These are phyloP conservation scores for Alaudala cheleensis DNA, from an alignment of 2,113 vertebrate species.

Conservation along the genomic window DNA sequence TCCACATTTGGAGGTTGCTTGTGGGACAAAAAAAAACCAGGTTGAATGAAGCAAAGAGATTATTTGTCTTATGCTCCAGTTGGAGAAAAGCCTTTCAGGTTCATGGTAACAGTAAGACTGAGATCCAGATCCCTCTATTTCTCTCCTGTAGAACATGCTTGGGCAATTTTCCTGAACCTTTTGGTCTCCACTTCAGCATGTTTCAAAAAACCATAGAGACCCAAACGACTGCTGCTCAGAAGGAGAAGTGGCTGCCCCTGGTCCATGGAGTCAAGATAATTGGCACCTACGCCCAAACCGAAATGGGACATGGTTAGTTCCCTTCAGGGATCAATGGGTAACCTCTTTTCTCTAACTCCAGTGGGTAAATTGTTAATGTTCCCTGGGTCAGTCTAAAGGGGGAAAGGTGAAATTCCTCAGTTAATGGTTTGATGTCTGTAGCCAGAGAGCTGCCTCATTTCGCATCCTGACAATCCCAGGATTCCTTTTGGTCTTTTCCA, in stretches of 20 bases:
- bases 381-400: not conserved
- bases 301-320: constrained; percentile 97
- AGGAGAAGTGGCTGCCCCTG: constrained; percentile 86
- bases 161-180: constrained; percentile 73
- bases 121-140: constrained; percentile 74
- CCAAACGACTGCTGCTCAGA: constrained; percentile 85
- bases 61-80: not conserved
- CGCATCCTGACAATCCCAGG: not conserved
- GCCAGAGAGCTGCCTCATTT: not conserved
- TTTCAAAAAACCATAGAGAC: constrained; percentile 86
- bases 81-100: constrained; percentile 3
- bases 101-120: constrained; percentile 32
- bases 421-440: not conserved
- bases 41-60: not conserved
- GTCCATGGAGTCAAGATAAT: constrained; percentile 76
- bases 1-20: not conserved
- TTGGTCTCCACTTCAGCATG: constrained; percentile 88
- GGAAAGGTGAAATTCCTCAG: not conserved
- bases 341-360: constrained; percentile 35
- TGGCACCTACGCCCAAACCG: constrained; percentile 97
- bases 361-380: not conserved
- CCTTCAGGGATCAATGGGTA: constrained; percentile 54
- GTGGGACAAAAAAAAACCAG: not conserved
- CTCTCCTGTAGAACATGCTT: constrained; percentile 74
- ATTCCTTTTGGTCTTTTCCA: not conserved